phyloP scores from a whole-genome alignment of 2,888 invertebrate species.

The Drosophila setosimentum region DNA sequence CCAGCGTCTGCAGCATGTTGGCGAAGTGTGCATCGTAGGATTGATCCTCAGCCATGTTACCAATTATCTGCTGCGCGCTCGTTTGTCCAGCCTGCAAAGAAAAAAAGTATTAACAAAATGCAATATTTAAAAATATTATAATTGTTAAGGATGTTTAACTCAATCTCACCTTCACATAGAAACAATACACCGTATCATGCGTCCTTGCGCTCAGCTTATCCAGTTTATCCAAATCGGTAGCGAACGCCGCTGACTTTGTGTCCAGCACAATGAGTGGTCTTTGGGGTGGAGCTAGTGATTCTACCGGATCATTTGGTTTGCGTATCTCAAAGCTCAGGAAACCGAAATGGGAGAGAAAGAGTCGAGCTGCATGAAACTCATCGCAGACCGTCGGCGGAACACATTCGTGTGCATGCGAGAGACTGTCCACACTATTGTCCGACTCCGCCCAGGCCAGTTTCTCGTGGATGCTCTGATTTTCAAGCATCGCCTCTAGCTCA shows the following conservation, averaged over 20 bases:
- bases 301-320: slow-evolving; percentile 82
- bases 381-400: slow-evolving; percentile 92
- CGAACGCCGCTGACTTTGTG: slow-evolving; percentile 88
- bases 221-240: slow-evolving; percentile 91
- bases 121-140: not conserved
- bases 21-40: slow-evolving; percentile 86
- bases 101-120: not conserved
- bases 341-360: slow-evolving; percentile 98
- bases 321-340: slow-evolving; percentile 89
- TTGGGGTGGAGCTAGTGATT: slow-evolving; percentile 77
- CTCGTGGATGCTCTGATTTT: slow-evolving; percentile 89
- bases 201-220: slow-evolving; percentile 95
- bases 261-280: slow-evolving; percentile 84
- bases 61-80: slow-evolving; percentile 91
- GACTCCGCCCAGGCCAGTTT: slow-evolving; percentile 86
- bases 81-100: slow-evolving; percentile 89
- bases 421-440: slow-evolving; percentile 84
- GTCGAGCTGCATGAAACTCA: slow-evolving; percentile 97
- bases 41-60: slow-evolving; percentile 83
- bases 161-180: slow-evolving; percentile 90
- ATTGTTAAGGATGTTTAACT: not conserved
- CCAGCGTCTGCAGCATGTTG: slow-evolving; percentile 90
- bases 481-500: slow-evolving; percentile 90
- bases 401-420: slow-evolving; percentile 89
- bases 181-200: slow-evolving; percentile 96